Conservation (phyloP, 2,888 invertebrate genomes). For the Orchestes rusci region DNA sequence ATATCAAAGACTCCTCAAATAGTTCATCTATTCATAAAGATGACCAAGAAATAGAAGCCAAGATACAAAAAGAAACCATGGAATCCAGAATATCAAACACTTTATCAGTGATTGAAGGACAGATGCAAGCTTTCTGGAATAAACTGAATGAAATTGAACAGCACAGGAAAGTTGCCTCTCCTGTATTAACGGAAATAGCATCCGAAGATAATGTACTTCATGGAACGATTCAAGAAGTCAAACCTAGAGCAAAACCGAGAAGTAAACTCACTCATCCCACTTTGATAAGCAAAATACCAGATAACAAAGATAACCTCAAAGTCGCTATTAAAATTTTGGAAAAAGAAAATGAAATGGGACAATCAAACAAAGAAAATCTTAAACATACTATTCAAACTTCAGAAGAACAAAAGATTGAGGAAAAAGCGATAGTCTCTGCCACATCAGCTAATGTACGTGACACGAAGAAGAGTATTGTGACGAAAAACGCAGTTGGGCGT, state of each 20-base stretch:
- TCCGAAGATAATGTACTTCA: constrained; percentile 2
- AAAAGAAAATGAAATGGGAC: too few species aligned
- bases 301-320: constrained; percentile 9
- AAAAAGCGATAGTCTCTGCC: too few species aligned
- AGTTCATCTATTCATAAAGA: too few species aligned
- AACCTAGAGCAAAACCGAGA: constrained; percentile 18
- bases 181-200: not conserved
- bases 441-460: too few species aligned
- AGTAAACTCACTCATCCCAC: constrained; percentile 14
- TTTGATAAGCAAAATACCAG: too few species aligned
- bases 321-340: constrained; percentile 8
- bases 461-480: too few species aligned
- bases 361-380: too few species aligned
- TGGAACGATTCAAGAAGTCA: constrained; percentile 5
- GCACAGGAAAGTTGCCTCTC: constrained; percentile 13
- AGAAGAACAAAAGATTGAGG: too few species aligned
- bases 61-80: constrained; percentile 18
- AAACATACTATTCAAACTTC: too few species aligned
- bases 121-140: constrained; percentile 40
- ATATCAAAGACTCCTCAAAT: constrained; percentile 15
- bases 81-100: constrained; percentile 32
- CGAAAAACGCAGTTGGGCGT: too few species aligned
- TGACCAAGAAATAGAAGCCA: not conserved
- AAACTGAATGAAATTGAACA: constrained; percentile 36
- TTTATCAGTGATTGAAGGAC: constrained; percentile 37